These are phyloP conservation scores for Cynoglossus semilaevis DNA, from an alignment of 2,113 vertebrate species.

Conservation along the genomic window DNA sequence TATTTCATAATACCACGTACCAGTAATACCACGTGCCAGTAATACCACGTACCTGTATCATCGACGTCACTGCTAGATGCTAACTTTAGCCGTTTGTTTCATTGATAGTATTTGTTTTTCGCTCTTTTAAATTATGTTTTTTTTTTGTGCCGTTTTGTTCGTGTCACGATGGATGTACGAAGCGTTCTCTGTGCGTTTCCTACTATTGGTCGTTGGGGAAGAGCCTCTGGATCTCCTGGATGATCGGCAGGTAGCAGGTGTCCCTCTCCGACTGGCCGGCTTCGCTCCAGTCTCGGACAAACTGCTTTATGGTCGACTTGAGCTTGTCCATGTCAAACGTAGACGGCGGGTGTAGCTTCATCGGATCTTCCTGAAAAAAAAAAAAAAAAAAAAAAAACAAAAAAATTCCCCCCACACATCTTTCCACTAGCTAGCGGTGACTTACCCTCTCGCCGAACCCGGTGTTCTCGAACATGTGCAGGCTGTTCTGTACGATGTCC, in stretches of 20 bases:
- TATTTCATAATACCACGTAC: too few relatives aligned
- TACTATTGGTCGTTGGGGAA: conserved; percentile 93
- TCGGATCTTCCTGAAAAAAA: conserved; percentile 61
- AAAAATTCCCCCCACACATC: not conserved
- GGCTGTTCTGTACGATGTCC: conserved; percentile 90
- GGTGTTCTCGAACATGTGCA: conserved; percentile 98
- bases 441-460: conserved; percentile 92
- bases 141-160: too few relatives aligned
- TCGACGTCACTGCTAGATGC: too few relatives aligned
- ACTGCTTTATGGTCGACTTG: conserved; percentile 97
- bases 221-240: conserved; percentile 89
- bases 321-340: conserved; percentile 99
- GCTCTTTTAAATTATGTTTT: too few relatives aligned
- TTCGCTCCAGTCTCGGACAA: conserved; percentile 98
- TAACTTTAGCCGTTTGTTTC: too few relatives aligned
- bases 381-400: not conserved
- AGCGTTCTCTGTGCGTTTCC: conserved; percentile 19
- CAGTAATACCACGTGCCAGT: too few relatives aligned
- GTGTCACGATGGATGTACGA: too few relatives aligned
- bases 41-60: too few relatives aligned
- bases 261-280: conserved; percentile 89
- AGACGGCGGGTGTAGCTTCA: conserved; percentile 85
- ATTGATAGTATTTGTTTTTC: too few relatives aligned
- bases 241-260: conserved; percentile 92
- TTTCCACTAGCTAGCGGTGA: conserved; percentile 22